A percentile compares a stretch with the other conserved stretches of the same genome.
These are phyloP conservation scores for Dryococelus australis DNA, from an alignment of 2,888 invertebrate genomes.

Conservation along the genomic window DNA sequence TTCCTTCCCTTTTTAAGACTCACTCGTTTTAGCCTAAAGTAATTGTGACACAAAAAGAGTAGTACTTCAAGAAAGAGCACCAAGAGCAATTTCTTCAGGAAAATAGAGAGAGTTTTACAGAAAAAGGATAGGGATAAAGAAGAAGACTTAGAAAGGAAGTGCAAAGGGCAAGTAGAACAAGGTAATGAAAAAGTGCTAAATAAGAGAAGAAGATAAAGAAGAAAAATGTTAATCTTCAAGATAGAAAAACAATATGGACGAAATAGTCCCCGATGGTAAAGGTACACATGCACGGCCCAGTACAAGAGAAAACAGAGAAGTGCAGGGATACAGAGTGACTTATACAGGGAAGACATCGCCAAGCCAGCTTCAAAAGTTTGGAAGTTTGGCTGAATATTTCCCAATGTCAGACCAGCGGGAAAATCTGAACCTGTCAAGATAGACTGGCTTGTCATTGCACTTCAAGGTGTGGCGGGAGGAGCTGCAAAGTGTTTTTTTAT, in stretches of 20 bases:
- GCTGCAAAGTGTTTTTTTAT: neutral
- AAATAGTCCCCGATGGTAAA: neutral
- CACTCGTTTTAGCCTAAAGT: neutral
- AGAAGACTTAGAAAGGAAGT: neutral
- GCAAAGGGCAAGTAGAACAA: neutral
- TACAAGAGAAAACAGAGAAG: too few species aligned
- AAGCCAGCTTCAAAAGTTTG: neutral
- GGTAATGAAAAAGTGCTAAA: neutral
- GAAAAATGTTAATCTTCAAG: neutral
- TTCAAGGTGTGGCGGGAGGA: neutral
- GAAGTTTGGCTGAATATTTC: slow-evolving; percentile 12
- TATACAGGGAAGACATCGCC: neutral
- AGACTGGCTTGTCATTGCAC: neutral
- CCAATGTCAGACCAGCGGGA: neutral
- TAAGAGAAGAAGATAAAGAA: neutral
- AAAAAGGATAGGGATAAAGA: neutral
- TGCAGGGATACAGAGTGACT: too few species aligned
- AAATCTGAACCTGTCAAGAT: neutral
- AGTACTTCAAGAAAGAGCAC: neutral
- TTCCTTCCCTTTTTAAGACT: neutral
- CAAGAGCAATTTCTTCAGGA: neutral
- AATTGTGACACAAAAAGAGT: neutral
- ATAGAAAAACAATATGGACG: neutral
- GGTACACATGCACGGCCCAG: neutral
- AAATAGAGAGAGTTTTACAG: neutral